Evolutionary conservation across 2,797 vertebrate species (phyloP).

Genomic region (Karalla daura): DNA sequence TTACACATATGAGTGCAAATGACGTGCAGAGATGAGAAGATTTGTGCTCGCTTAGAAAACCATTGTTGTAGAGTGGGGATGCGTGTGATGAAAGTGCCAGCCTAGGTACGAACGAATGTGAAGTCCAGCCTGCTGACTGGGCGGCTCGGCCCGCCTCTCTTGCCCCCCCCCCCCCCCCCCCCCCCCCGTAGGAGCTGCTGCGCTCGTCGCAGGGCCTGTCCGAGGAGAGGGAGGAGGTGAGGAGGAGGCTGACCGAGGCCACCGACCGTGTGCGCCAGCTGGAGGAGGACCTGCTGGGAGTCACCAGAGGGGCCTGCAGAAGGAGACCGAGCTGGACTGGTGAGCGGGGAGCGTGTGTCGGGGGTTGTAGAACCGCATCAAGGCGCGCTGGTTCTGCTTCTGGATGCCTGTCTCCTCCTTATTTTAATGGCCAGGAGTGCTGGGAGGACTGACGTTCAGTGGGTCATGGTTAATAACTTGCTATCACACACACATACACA

Average conservation of each 20-base stretch:
- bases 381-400: too few species aligned
- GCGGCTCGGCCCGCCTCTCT: conserved; percentile 32
- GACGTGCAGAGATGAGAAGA: too few species aligned
- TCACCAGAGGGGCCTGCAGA: conserved; percentile 94
- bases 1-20: too few species aligned
- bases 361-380: too few species aligned
- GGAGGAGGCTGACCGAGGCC: conserved; percentile 87
- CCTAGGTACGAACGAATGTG: too few species aligned
- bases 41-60: too few species aligned
- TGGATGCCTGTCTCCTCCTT: not conserved
- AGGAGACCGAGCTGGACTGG: conserved; percentile 97
- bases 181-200: conserved; percentile 79
- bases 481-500: not conserved
- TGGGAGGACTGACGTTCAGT: not conserved
- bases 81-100: too few species aligned
- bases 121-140: not conserved
- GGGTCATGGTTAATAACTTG: not conserved
- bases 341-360: conserved; percentile 75
- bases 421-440: not conserved
- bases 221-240: conserved; percentile 89
- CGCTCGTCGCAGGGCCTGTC: conserved; percentile 87
- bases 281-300: conserved; percentile 89
- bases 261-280: conserved; percentile 90
- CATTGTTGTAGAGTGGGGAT: too few species aligned
- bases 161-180: conserved; percentile 14